phyloP scores from a whole-genome alignment of 2,888 invertebrate species.

The Cremastinae sp. region DNA sequence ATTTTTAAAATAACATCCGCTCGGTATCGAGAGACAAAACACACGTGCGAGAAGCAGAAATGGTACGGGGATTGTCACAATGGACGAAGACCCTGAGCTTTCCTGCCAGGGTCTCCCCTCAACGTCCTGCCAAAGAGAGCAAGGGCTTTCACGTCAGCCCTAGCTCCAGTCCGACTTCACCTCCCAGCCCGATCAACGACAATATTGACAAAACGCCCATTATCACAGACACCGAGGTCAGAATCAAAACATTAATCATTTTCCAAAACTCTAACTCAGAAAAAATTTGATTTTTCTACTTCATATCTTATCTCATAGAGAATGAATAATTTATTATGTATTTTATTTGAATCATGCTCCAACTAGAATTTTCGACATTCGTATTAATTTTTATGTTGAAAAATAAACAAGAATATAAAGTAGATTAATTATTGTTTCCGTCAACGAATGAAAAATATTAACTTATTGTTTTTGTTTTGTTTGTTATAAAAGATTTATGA shows the following conservation, averaged over 20 bases:
- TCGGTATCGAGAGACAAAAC: slow-evolving; percentile 19
- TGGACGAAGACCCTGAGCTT: slow-evolving; percentile 96
- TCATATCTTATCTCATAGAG: too few species aligned
- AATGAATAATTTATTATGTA: too few species aligned
- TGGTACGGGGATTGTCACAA: slow-evolving; percentile 94
- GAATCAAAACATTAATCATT: slow-evolving; percentile 39
- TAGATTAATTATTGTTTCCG: too few species aligned
- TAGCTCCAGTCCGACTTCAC: slow-evolving; percentile 81
- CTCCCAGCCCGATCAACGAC: slow-evolving; percentile 76
- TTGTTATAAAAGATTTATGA: too few species aligned
- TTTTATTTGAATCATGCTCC: too few species aligned
- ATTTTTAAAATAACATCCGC: neutral
- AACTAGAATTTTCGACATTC: too few species aligned
- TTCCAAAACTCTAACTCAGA: neutral
- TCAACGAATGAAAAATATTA: too few species aligned
- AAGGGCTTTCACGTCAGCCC: slow-evolving; percentile 79
- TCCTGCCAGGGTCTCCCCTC: slow-evolving; percentile 91
- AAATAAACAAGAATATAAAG: too few species aligned
- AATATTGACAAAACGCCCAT: slow-evolving; percentile 76
- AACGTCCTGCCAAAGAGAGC: slow-evolving; percentile 88
- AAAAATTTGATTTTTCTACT: too few species aligned
- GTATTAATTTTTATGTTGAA: too few species aligned
- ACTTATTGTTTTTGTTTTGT: too few species aligned
- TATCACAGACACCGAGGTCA: slow-evolving; percentile 76
- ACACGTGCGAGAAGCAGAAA: slow-evolving; percentile 79